Percentiles rank a stretch among this genome's conserved stretches.
Conservation (phyloP, 2,888 invertebrate genomes). For the Clanis bilineata region DNA sequence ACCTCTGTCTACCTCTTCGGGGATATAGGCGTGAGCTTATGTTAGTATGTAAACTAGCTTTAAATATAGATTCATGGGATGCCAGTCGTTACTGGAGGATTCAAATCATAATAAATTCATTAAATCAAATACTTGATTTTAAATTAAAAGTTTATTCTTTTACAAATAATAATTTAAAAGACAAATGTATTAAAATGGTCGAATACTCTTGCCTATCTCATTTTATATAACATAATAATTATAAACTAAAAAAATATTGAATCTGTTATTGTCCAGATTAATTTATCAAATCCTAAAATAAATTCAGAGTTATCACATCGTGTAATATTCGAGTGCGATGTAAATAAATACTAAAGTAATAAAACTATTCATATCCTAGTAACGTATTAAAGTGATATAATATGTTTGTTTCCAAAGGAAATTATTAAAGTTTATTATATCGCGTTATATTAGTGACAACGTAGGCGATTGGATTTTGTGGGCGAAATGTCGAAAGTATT, state of each 20-base stretch:
- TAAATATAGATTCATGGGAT: too few species aligned
- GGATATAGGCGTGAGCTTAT: too few species aligned
- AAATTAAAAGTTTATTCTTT: too few species aligned
- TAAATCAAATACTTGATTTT: too few species aligned
- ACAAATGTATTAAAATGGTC: neutral
- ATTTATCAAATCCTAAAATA: conserved; percentile 21
- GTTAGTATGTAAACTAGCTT: too few species aligned
- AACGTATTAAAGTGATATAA: conserved; percentile 74
- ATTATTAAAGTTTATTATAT: conserved; percentile 72
- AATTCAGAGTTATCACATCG: conserved; percentile 26
- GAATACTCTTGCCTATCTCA: neutral
- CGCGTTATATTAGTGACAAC: conserved; percentile 13
- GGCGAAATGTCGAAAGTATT: neutral
- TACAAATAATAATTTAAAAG: neutral
- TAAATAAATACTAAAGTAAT: conserved; percentile 52
- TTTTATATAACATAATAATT: neutral
- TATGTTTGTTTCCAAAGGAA: conserved; percentile 77
- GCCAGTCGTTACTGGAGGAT: too few species aligned
- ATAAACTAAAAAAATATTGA: neutral
- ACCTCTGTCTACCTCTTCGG: too few species aligned
- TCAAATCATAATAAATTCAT: too few species aligned
- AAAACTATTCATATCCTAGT: conserved; percentile 80
- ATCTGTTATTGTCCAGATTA: conserved; percentile 22
- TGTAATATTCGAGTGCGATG: conserved; percentile 45
- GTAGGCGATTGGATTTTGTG: neutral